Base-by-base conservation (phyloP, 2,797 vertebrate species). In the Danio albolineatus region DNA sequence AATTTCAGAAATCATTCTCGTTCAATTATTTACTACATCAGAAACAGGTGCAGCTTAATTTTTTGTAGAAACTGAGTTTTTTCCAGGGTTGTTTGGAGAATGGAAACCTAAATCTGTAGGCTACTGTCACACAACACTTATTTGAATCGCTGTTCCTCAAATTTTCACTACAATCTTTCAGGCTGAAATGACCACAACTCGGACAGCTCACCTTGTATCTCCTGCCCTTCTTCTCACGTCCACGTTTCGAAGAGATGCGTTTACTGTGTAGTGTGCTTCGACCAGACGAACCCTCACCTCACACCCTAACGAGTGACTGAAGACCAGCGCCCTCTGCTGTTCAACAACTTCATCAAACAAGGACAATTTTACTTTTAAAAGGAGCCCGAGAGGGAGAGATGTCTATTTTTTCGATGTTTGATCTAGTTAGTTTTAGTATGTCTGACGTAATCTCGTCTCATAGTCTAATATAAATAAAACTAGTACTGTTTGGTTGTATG, bases 321-420 rank as follows among this genome's bases (percentile, higher is more conserved):
- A 49, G 21, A 19, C 21, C 43, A 78, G 76, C 43, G 64, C 54
- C 65, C 10, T 41, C 74, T 76, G 19, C 28, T 48, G 66, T 28
- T 36, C 46, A 51, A 16, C 8, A 5, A 19, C 64, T n/a, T 38
- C 51, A 57, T 48, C 7, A 36, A 65, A 53, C 51, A 46, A 36
- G 39, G 10, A 66, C 17, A 66, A 19, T 21, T n/a, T n/a, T 13
- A 38, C 2, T 46, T 17, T 17, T 19, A n/a, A 51, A 10, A 46
- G 19, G 46, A 75, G 46, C n/a, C 36, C 0, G 4, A n/a, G 10
- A 65, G 13, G n/a, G 1, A 5, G 14, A 4, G 14, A 17, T 62
- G 14, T 62, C 46, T 49, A 6, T 61, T 61, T 61, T 9, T n/a
- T 74, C 38, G 21, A 28, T 14, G 13, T 41, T 53, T 57, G 10